These are phyloP conservation scores for Micrastur ruficollis DNA, from an alignment of 2,797 vertebrate species.

Conservation along the genomic window DNA sequence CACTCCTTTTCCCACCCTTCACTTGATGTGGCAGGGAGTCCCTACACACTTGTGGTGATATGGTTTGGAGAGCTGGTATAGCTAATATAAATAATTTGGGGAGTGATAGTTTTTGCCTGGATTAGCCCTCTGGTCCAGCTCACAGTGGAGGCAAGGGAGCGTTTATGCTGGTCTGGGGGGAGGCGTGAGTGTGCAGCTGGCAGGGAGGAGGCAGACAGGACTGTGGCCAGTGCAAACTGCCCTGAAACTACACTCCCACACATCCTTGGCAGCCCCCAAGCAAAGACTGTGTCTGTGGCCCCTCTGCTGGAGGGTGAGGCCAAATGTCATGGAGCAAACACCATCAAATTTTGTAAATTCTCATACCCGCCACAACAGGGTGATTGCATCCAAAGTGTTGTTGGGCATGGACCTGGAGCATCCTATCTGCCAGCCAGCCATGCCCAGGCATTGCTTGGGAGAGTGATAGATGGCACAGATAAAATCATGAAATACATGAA, in stretches of 20 bases:
- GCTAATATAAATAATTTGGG: not conserved
- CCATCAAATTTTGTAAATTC: not conserved
- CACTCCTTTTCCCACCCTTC: not conserved
- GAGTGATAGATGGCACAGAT: not conserved
- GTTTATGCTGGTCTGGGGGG: not conserved
- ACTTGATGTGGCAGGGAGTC: accelerated
- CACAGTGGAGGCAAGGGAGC: not conserved
- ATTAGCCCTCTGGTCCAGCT: not conserved
- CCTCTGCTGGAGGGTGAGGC: not conserved
- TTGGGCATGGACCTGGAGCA: not conserved
- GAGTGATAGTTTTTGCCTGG: not conserved
- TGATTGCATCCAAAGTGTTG: not conserved
- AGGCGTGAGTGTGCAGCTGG: not conserved
- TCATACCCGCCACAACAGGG: accelerated
- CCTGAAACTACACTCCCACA: not conserved
- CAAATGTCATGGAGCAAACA: not conserved
- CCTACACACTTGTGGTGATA: not conserved
- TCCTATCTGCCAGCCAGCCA: not conserved
- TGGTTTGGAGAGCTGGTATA: not conserved
- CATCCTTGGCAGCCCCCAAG: not conserved
- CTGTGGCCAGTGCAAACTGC: not conserved
- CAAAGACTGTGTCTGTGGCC: not conserved
- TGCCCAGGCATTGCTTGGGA: not conserved
- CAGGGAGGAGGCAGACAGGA: not conserved
- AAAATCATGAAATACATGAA: not conserved